Conservation (phyloP, 2,888 invertebrate species). For the Halocaridina rubra region DNA sequence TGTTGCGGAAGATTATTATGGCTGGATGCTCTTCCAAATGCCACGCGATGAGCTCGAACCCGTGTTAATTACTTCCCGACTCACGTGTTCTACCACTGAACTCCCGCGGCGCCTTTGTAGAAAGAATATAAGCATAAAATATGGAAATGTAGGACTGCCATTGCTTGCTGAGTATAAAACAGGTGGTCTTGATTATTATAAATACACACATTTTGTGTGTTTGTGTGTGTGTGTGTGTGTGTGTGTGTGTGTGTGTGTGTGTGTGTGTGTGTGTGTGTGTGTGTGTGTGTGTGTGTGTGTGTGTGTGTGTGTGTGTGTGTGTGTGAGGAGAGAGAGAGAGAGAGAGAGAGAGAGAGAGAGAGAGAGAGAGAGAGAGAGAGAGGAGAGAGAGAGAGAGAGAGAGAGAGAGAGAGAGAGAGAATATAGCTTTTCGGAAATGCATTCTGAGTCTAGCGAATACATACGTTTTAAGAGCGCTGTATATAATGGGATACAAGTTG, state of each 20-base stretch:
- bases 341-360: neutral
- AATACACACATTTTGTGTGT: no score
- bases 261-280: neutral
- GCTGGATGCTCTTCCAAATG: neutral
- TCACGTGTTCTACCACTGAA: no score
- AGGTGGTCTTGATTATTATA: neutral
- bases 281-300: neutral
- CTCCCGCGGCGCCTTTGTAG: neutral
- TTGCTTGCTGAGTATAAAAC: neutral
- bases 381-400: no score
- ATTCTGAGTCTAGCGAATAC: no score
- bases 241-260: conserved; percentile 1
- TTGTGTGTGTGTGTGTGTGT: neutral
- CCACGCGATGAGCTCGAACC: no score
- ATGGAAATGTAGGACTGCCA: neutral
- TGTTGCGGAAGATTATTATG: neutral
- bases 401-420: no score
- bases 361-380: no score
- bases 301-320: no score
- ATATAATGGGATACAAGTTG: neutral
- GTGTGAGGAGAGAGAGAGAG: neutral
- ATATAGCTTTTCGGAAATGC: no score
- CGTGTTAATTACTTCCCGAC: no score
- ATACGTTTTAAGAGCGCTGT: no score
- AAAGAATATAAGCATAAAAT: neutral